Base-by-base conservation (phyloP, 2,888 invertebrate species). In the Pandemis heparana region DNA sequence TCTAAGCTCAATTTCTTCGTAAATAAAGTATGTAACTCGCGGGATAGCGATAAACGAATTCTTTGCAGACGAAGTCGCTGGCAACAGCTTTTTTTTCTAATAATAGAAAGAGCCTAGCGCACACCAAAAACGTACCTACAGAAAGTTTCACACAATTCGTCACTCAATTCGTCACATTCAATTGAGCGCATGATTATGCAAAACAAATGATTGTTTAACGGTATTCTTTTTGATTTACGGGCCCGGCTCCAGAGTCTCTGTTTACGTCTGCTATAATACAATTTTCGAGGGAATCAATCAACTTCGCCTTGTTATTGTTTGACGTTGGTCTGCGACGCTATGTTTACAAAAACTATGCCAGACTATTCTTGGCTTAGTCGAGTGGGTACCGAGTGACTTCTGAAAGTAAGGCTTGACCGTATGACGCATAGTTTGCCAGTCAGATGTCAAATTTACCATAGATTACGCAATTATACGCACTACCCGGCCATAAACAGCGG, bases 261-360 rank as follows among this genome's bases (percentile, higher is more conserved):
- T 64, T 64, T 64, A 64, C 32, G 48, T 64, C 64, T 46, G 48
- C 46, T 8, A 64, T 64, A 46, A 32, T 48, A 48, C 23, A 56
- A 56, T 41, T 43, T 64, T 64, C 43, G 12, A 48, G 64, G 7
- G 48, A 48, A 64, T 64, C 64, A 14, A 64, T 64, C 64, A 64
- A 18, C 41, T 46, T 46, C 64, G 48, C 46, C 4, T 32, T 64
- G 64, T 64, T 64, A 64, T 64, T 64, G 64, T 64, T 64, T 41
- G 62, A 46, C 63, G 23, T 3, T 56, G 10, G 56, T 56, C 56
- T 56, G 48, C 63, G 43, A 23, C 43, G 64, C 10, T 14, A 43
- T 64, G 64, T 64, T 64, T 64, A 46, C 43, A 62, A 62, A 62
- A 62, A 43, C 43, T 62, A n/a, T 64, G 64, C 43, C 46, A 18